Conservation (phyloP, 37 sponge, comb jelly and placozoan genomes). For the Bolinopsis microptera region DNA sequence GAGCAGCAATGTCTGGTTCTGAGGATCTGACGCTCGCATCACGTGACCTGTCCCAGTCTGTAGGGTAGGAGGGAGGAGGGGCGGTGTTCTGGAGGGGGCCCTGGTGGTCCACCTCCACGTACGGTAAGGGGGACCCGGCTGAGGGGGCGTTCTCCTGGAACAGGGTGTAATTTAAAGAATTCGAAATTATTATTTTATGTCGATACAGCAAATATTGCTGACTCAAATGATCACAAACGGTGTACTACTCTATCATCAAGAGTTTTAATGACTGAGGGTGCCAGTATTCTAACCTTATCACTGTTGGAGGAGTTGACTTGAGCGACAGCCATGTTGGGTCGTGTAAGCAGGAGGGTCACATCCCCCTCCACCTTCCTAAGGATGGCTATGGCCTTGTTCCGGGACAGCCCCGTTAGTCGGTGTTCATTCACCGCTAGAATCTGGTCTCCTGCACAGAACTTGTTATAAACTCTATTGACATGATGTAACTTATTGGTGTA, state of each 20-base stretch:
- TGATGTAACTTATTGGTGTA: too few relatives aligned
- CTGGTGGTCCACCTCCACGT: background rate
- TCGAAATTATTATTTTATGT: too few relatives aligned
- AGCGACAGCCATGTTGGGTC: slow-evolving; percentile 19
- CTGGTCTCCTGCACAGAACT: slow-evolving; percentile 18
- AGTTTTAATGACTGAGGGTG: too few relatives aligned
- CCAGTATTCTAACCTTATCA: too few relatives aligned
- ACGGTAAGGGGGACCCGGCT: background rate
- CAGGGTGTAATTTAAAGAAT: too few relatives aligned
- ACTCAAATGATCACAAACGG: too few relatives aligned
- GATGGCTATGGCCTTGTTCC: slow-evolving; percentile 42
- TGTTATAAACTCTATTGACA: too few relatives aligned
- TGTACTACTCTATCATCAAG: too few relatives aligned
- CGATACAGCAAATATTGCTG: too few relatives aligned
- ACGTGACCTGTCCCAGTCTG: background rate
- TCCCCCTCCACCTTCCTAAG: slow-evolving; percentile 50
- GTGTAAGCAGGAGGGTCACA: slow-evolving; percentile 41
- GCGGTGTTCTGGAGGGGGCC: background rate
- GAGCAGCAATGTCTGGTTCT: background rate
- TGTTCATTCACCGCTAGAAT: slow-evolving; percentile 59
- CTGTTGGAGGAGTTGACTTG: background rate
- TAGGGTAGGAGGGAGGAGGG: background rate
- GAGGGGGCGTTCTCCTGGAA: slow-evolving; percentile 3
- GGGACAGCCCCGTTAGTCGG: slow-evolving; percentile 22
- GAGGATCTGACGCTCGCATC: background rate